Evolutionary conservation across 2,113 vertebrate species (phyloP), one percentile per base, ranked within the genome.

Genomic region (Coracopsis vasa): DNA sequence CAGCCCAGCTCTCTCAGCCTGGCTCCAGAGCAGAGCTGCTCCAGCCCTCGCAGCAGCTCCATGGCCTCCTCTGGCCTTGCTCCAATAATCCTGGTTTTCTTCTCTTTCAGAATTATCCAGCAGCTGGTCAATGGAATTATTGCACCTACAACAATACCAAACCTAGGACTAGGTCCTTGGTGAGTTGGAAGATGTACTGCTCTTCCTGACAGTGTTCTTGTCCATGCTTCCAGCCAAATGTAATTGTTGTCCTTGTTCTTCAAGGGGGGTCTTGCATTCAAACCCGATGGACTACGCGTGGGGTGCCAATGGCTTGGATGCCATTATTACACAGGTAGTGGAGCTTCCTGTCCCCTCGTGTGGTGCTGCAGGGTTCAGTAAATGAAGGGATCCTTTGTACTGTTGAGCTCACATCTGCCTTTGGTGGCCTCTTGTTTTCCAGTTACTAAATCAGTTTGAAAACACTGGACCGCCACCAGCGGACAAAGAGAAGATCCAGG

Each of bases 381-480:
- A 62, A 48, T 0, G 3, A 41, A 16, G 23, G 10, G 45, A 10
- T 74, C 41, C 39, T 41, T 11, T 3, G 62, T 56, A 20, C 75
- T 88, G 90, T 72, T 80, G 82, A 80, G 82, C 90, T 92, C 72
- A 83, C 62, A 5, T 53, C 88, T 41, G 23, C 69, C 62, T 62
- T 74, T 75, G 69, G 90, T 19, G 78, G 58, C 87, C 7, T 80
- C 21, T 80, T 91, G 62, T 92, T 93, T 98, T 95, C 51, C 96
- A 99, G 99, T 98, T 99, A 96, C 98, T 99, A 98, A 99, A 99
- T 98, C 99, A 99, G 97, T 99, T 99, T 98, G 99, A 99, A 98
- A 99, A 99, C 97, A 99, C 99, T 4, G 99, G 99, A 64, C 99
- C 99, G 1, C 99, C 99, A 12, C 99, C 99, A 58, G 99, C 99